Evolutionary conservation across 2,888 invertebrate species (phyloP).

Genomic region (Muschampia plurimacula): DNA sequence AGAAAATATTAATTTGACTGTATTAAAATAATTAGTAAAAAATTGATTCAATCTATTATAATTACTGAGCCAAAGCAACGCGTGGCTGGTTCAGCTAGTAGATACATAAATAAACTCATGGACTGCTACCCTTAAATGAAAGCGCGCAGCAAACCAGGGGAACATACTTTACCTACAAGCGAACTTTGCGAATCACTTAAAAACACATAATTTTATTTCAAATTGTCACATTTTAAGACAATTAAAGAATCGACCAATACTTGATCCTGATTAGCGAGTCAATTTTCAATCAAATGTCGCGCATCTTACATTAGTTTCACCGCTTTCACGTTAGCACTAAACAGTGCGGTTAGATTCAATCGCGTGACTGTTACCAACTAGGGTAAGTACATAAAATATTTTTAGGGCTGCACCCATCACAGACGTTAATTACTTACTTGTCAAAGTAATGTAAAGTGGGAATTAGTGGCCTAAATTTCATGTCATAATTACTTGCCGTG

Average conservation of each 20-base stretch:
- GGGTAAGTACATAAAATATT: slow-evolving; percentile 16
- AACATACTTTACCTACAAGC: no score
- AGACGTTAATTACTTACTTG: slow-evolving; percentile 28
- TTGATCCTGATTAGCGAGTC: slow-evolving; percentile 13
- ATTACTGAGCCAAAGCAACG: no score
- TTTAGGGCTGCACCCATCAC: slow-evolving; percentile 33
- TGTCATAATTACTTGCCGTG: neutral
- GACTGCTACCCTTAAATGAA: no score
- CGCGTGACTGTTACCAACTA: slow-evolving; percentile 32
- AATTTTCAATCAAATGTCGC: slow-evolving; percentile 32
- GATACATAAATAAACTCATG: no score
- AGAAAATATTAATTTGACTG: no score
- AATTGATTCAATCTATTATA: no score
- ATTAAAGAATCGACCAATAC: neutral
- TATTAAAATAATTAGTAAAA: no score
- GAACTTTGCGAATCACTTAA: no score
- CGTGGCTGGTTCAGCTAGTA: no score
- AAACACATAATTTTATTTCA: no score
- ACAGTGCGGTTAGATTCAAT: slow-evolving; percentile 19
- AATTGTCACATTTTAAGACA: slow-evolving; percentile 3
- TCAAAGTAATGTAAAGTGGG: slow-evolving; percentile 24
- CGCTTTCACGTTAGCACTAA: slow-evolving; percentile 33
- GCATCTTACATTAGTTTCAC: slow-evolving; percentile 31
- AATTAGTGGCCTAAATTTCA: slow-evolving; percentile 20
- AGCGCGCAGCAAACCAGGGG: no score